Evolutionary conservation across 2,888 invertebrate species (phyloP), one percentile per base, ranked within the genome.

Genomic region (Apotomis betuletana): DNA sequence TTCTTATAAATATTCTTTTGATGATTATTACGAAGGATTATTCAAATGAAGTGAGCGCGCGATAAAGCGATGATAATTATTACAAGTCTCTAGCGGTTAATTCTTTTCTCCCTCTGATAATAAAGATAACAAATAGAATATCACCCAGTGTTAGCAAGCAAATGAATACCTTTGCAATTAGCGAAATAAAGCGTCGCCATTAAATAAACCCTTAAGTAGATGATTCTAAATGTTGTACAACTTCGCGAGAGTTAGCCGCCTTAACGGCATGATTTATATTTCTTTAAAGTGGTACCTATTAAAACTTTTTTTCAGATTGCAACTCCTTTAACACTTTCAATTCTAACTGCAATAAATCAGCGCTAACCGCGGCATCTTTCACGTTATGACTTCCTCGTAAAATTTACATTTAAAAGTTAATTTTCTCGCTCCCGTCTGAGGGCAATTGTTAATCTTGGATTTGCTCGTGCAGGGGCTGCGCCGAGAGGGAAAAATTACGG

Each of bases 331-430:
- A 90, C 92, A 91, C 92, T 92, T 91, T 90, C 91, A 90, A 91
- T 91, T 91, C 90, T 84, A 89, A 91, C 85, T 87, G 89, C 86
- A 87, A 92, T 92, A 92, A 92, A 92, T 92, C 91, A 90, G 87
- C 82, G 87, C 87, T 88, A 91, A 92, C 91, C 91, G 90, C 90
- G 90, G 88, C 90, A 90, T 90, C 91, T 90, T 91, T 89, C 87
- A 88, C 90, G 89, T 92, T 92, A 92, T 91, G 91, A 92, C 88
- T 92, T 90, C 90, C 90, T 90, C 91, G 90, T 91, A 91, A 92
- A 92, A 92, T 92, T 91, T 92, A 92, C 91, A 91, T 92, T 91
- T 91, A 90, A 92, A 92, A 91, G 90, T 92, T 90, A 92, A 92
- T 92, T 91, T 91, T 90, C 91, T 87, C 89, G 84, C 84, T 87